phyloP scores from a whole-genome alignment of 2,113 vertebrate genomes.

The Macrotus californicus region DNA sequence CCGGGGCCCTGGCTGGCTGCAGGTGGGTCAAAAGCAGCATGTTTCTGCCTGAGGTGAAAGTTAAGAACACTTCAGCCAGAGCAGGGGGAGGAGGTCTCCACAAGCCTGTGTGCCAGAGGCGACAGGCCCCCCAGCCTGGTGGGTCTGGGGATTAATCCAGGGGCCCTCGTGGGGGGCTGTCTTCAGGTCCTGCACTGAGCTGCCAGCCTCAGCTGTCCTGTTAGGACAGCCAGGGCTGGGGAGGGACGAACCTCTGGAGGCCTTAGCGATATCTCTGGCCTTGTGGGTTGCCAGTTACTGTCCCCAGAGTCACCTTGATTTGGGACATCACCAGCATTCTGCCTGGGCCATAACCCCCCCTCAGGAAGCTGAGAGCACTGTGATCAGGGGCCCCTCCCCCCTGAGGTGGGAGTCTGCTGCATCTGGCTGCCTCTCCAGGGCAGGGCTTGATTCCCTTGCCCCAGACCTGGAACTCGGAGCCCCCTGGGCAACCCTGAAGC shows the following conservation, averaged over 20 bases:
- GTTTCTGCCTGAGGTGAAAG: conserved; percentile 43
- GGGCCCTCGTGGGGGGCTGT: fast-evolving
- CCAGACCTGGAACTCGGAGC: background rate
- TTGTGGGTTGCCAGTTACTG: background rate
- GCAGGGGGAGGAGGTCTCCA: background rate
- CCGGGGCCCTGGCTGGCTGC: background rate
- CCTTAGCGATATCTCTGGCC: too few relatives aligned
- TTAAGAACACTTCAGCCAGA: background rate
- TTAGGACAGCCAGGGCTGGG: background rate
- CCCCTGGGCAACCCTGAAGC: background rate
- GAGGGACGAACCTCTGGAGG: background rate
- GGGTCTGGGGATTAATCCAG: background rate
- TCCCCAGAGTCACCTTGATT: background rate
- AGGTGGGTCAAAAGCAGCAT: background rate
- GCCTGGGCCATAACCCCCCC: background rate
- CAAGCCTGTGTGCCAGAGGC: background rate
- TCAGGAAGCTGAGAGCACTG: background rate
- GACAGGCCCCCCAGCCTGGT: background rate
- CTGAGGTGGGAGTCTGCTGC: background rate
- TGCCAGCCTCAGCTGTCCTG: too few relatives aligned
- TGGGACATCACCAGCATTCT: background rate
- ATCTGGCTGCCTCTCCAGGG: background rate
- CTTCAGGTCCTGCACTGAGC: background rate
- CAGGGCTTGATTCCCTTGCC: background rate
- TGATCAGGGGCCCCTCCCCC: background rate